A percentile compares a stretch with the other conserved stretches of the same genome.
phyloP scores from a whole-genome alignment of 2,888 invertebrate species.

The Pollenia amentaria region DNA sequence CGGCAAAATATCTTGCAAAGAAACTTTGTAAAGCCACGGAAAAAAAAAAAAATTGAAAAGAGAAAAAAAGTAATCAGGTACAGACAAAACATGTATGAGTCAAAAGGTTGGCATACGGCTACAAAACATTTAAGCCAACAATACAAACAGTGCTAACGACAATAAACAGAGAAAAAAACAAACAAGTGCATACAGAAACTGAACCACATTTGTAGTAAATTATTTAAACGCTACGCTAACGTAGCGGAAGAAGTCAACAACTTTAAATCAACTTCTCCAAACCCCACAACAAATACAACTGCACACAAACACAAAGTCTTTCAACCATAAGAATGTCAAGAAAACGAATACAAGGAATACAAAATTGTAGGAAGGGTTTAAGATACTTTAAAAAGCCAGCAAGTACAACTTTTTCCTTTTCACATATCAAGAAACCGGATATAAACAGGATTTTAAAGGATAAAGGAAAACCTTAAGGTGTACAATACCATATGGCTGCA shows the following conservation, averaged over 20 bases:
- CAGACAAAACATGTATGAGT: conserved; percentile 30
- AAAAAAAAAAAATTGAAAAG: neutral
- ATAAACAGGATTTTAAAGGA: conserved; percentile 71
- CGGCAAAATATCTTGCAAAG: conserved; percentile 33
- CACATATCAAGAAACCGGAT: conserved; percentile 67
- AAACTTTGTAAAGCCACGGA: conserved; percentile 38
- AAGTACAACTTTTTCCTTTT: conserved; percentile 46
- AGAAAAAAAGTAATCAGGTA: conserved; percentile 47
- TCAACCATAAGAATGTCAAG: conserved; percentile 36
- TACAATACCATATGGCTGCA: conserved; percentile 68
- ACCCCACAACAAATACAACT: conserved; percentile 23
- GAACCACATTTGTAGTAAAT: conserved; percentile 74
- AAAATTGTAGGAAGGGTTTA: neutral
- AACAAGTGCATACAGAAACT: neutral
- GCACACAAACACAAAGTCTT: neutral
- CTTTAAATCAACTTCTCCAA: conserved; percentile 75
- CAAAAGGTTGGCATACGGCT: conserved; percentile 35
- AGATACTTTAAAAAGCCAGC: conserved; percentile 60
- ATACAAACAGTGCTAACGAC: conserved; percentile 28
- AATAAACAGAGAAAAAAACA: conserved; percentile 43
- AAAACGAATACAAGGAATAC: conserved; percentile 5
- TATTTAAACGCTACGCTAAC: conserved; percentile 75
- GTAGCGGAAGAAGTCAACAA: conserved; percentile 76
- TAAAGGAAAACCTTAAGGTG: conserved; percentile 70
- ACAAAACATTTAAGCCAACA: conserved; percentile 29